Evolutionary conservation across 2,797 vertebrate genomes (phyloP), one percentile per base, ranked within the genome.

Genomic region (Anomalospiza imberbis): DNA sequence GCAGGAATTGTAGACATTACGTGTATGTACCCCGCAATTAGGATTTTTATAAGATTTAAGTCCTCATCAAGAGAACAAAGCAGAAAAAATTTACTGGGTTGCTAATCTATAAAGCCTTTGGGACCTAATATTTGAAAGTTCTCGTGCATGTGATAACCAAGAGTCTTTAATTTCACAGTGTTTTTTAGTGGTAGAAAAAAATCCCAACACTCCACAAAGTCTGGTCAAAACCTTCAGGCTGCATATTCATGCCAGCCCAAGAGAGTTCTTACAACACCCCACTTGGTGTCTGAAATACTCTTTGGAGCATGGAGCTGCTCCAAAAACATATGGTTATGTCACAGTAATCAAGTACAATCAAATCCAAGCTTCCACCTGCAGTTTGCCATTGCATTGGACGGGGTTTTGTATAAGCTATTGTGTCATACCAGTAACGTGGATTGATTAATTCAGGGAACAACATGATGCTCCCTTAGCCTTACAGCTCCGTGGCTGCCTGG

Each of bases 371-470:
- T 77, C 83, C 29, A 47, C 67, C 78, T 89, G 80, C 91, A 76
- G 38, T n/a, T 71, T 71, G 53, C n/a, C 57, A 17, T 80, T 71
- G 87, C 84, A n/a, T 85, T 67, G 92, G 83, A 74, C 31, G 60
- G 25, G 26, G 21, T 25, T 93, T 88, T 93, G 48, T 81, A 45
- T 40, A 73, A 86, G 77, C 91, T 88, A 32, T 34, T 66, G 87
- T 72, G 60, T 85, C 77, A 54, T 13, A 73, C 44, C 74, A 75
- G 62, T 25, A 74, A 68, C 0, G 8, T 44, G 14, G 62, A 70
- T 16, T 95, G 91, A 91, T 93, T 95, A 93, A 94, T 78, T 89
- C 89, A 80, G 48, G 72, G 45, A 81, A 44, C 80, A 75, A 74
- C 77, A 29, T 7, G 80, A 45, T 86, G 89, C 92, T 54, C 20